These are phyloP conservation scores for Epirrita christyi DNA, from an alignment of 2,888 invertebrate genomes.

Conservation along the genomic window DNA sequence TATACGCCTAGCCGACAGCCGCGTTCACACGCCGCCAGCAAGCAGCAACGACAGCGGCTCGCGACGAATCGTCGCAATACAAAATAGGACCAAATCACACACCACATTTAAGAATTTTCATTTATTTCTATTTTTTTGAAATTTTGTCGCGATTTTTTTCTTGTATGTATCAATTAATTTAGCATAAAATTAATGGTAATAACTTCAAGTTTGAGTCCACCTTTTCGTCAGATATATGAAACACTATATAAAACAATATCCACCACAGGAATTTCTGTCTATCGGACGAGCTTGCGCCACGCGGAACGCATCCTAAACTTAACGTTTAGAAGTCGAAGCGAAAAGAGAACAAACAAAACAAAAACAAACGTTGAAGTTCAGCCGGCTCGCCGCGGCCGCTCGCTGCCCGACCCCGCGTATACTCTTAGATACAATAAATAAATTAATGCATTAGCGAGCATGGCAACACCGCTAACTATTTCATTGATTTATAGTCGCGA, in stretches of 20 bases:
- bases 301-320: conserved; percentile 64
- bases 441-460: conserved; percentile 53
- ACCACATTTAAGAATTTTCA: conserved; percentile 80
- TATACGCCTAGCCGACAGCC: conserved; percentile 35
- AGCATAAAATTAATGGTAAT: conserved; percentile 83
- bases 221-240: conserved; percentile 68
- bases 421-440: conserved; percentile 55
- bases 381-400: conserved; percentile 50
- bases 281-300: conserved; percentile 60
- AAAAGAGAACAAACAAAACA: conserved; percentile 81
- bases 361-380: conserved; percentile 78
- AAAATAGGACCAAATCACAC: conserved; percentile 76
- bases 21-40: conserved; percentile 27
- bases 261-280: conserved; percentile 63
- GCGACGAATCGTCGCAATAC: conserved; percentile 42
- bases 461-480: conserved; percentile 41
- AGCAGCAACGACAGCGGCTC: conserved; percentile 33
- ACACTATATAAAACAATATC: conserved; percentile 62
- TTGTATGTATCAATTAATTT: conserved; percentile 78
- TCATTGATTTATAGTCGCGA: conserved; percentile 48
- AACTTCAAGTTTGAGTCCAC: conserved; percentile 80
- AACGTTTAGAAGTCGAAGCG: conserved; percentile 70
- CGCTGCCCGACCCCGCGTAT: conserved; percentile 33
- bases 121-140: conserved; percentile 82
- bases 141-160: conserved; percentile 67